These are phyloP conservation scores for Epinephelus cyanopodus DNA, from an alignment of 2,113 vertebrate genomes.

Conservation along the genomic window DNA sequence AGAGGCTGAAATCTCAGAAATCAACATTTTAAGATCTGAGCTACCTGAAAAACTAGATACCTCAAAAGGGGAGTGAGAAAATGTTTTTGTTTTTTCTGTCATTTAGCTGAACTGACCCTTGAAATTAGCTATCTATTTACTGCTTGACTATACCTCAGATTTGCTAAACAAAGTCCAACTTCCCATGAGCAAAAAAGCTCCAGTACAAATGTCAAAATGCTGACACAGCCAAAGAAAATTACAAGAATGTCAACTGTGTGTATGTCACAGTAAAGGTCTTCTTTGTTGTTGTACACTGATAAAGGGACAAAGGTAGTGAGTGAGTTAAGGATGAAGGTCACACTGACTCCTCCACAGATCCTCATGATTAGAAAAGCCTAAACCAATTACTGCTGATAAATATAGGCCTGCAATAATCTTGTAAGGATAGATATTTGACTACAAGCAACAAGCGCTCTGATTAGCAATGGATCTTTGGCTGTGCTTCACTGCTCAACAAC, in stretches of 20 bases:
- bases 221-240: background rate
- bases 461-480: background rate
- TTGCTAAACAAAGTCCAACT: slow-evolving; percentile 1
- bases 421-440: slow-evolving; percentile 22
- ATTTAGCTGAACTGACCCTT: background rate
- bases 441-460: slow-evolving; percentile 1
- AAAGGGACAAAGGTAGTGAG: background rate
- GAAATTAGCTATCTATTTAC: background rate
- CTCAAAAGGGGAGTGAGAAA: too few relatives aligned
- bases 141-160: background rate
- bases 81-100: background rate
- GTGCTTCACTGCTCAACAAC: background rate
- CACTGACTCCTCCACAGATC: slow-evolving; percentile 13
- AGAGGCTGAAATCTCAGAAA: background rate
- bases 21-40: background rate
- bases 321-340: slow-evolving; percentile 8
- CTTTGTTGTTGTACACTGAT: background rate
- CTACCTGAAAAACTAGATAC: too few relatives aligned
- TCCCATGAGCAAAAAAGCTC: slow-evolving; percentile 4
- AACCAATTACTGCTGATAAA: slow-evolving; percentile 75
- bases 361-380: slow-evolving; percentile 53
- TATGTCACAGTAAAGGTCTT: background rate
- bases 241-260: background rate
- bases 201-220: background rate
- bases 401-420: slow-evolving; percentile 76